Conservation (phyloP, 2,888 invertebrate genomes). For the Incurvaria masculella region DNA sequence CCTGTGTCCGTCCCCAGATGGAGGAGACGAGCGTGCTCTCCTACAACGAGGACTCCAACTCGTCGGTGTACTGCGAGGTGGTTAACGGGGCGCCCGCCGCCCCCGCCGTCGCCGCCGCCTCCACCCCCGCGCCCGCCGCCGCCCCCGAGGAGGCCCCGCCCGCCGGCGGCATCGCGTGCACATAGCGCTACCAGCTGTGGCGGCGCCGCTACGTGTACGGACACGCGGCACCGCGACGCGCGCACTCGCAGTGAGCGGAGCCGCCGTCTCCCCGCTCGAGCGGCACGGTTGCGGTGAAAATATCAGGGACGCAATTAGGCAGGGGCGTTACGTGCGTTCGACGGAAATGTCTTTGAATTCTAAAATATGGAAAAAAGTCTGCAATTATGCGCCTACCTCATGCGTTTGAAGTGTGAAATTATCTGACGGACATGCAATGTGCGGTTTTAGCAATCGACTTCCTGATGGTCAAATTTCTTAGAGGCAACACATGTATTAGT, state of each 20-base stretch:
- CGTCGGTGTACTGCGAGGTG: constrained; percentile 26
- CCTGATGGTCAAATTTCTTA: no score
- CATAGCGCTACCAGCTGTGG: constrained; percentile 49
- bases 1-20: constrained; percentile 24
- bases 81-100: constrained; percentile 27
- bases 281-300: no score
- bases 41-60: constrained; percentile 49
- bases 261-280: neutral
- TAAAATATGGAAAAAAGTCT: no score
- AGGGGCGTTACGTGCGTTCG: no score
- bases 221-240: neutral
- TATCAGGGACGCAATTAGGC: no score
- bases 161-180: constrained; percentile 37
- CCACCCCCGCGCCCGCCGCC: constrained; percentile 17
- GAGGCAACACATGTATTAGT: no score
- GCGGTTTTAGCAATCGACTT: no score
- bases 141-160: constrained; percentile 22
- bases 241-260: neutral
- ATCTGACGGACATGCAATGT: no score
- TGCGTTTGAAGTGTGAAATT: no score
- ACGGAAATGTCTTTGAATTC: no score
- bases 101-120: neutral
- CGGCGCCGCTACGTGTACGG: constrained; percentile 44
- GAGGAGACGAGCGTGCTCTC: constrained; percentile 43
- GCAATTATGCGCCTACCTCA: no score